Evolutionary conservation across 2,113 vertebrate species (phyloP), one percentile per base, ranked within the genome.

Genomic region (Microtus pennsylvanicus): DNA sequence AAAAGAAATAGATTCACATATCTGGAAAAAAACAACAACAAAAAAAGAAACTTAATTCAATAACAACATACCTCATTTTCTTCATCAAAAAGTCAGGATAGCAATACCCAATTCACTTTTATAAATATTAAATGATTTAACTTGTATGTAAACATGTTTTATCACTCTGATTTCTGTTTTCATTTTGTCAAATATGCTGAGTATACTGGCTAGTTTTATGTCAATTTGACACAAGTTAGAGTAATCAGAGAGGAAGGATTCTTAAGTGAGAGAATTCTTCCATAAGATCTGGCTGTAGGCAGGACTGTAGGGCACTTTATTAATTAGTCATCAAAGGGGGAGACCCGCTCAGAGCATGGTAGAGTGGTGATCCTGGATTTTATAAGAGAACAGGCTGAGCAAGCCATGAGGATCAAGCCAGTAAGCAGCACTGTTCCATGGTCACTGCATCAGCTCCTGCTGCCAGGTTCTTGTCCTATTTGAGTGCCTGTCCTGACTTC

Each of bases 81-180:
- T 50, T 96, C 76, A 80, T 81, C 21, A 93, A 76, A 61, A 92
- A 93, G n/a, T 58, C 35, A 78, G 30, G 22, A 55, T 83, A 81
- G 35, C 30, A 93, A 85, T 90, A 83, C 12, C 33, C 83, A 88
- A 38, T 42, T 91, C 74, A 75, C 12, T 63, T 94, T 88, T 93
- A 12, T 86, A 78, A 87, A 89, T 93, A 92, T 76, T 78, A 85
- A 91, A 82, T 77, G 72, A 82, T 22, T 93, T 93, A 91, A 78
- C n/a, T 52, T 94, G 47, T 93, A 52, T 75, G 52, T 82, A 63
- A 61, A 38, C 80, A 28, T 69, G 78, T 92, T 88, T 91, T 87
- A 47, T 80, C 55, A 45, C 45, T 82, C 33, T 89, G 35, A 80
- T 13, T 75, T 67, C 12, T 82, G 6, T 47, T 93, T 95, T 55